Evolutionary conservation across 2,113 vertebrate genomes (phyloP), one percentile per base, ranked within the genome.

Genomic region (Melospiza georgiana): DNA sequence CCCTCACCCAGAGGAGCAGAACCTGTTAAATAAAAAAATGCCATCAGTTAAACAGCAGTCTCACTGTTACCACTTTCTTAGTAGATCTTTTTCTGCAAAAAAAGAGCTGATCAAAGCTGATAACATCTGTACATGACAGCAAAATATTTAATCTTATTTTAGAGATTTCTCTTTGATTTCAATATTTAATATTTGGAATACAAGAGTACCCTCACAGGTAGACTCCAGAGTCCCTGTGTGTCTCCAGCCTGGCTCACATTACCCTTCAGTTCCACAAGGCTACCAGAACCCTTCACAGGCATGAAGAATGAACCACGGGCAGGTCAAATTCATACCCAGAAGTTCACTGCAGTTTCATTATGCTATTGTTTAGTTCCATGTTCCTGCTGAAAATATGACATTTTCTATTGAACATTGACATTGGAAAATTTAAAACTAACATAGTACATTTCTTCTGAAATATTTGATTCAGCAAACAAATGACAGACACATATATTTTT

Each of bases 381-480:
- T 85, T 96, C 28, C 71, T 82, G 72, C 63, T 93, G 63, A 69
- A 94, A 90, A 95, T 31, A 69, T 93, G 82, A 61, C 73, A 94
- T 95, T 97, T 97, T 22, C 87, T 87, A 49, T 63, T 76, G 92
- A 96, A 83, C 11, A 35, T 30, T 84, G 94, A 92, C 92, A 93
- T 97, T 97, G 94, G 77, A 86, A 92, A 95, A 74, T 92, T 74
- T 58, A 73, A 86, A 90, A 46, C 35, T 33, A 85, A 66, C 9
- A 24, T 71, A 66, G 41, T 92, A 54, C 30, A 59, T 87, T 95
- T 77, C 44, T 87, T 73, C 61, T 80, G 79, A 90, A 89, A 68
- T 78, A 76, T 59, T 86, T 91, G 85, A 78, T 78, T 93, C 57
- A 21, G 33, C 5, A n/a, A 95, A 95, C 59, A 92, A 81, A 79